These are phyloP conservation scores for Melitaea cinxia DNA, from an alignment of 1,140 invertebrate species.

Conservation along the genomic window DNA sequence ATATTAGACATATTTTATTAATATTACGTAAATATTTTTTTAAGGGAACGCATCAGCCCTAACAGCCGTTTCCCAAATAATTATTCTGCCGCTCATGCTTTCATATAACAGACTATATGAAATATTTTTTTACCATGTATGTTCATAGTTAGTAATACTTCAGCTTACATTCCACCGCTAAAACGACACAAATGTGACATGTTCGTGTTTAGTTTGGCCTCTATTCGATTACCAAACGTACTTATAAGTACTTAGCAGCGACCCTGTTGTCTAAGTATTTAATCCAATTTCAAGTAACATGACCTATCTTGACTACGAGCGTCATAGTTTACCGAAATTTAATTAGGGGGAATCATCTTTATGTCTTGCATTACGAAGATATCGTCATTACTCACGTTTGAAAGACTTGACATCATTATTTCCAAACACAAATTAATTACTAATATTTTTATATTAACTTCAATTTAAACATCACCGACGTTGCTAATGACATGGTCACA, in stretches of 20 bases:
- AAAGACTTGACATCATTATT: too few relatives aligned
- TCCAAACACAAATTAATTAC: too few relatives aligned
- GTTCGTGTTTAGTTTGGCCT: background rate
- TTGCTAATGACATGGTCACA: too few relatives aligned
- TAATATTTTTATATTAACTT: too few relatives aligned
- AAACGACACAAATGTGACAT: background rate
- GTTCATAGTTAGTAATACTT: background rate
- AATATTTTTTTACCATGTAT: too few relatives aligned
- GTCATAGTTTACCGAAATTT: constrained; percentile 5
- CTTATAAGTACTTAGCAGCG: constrained; percentile 8
- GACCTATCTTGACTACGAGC: constrained; percentile 1
- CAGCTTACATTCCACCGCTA: background rate
- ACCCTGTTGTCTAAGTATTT: constrained; percentile 19
- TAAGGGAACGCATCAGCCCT: too few relatives aligned
- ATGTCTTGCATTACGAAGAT: background rate
- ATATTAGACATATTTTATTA: too few relatives aligned
- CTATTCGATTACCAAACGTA: constrained; percentile 3
- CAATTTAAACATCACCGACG: too few relatives aligned
- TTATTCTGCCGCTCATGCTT: too few relatives aligned
- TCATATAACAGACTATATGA: too few relatives aligned
- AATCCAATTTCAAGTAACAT: constrained; percentile 18
- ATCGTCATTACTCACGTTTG: background rate
- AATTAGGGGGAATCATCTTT: background rate
- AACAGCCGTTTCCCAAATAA: too few relatives aligned
- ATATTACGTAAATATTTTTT: too few relatives aligned